Conservation (phyloP, 2,797 vertebrate genomes). For the Tympanoctomys barrerae region DNA sequence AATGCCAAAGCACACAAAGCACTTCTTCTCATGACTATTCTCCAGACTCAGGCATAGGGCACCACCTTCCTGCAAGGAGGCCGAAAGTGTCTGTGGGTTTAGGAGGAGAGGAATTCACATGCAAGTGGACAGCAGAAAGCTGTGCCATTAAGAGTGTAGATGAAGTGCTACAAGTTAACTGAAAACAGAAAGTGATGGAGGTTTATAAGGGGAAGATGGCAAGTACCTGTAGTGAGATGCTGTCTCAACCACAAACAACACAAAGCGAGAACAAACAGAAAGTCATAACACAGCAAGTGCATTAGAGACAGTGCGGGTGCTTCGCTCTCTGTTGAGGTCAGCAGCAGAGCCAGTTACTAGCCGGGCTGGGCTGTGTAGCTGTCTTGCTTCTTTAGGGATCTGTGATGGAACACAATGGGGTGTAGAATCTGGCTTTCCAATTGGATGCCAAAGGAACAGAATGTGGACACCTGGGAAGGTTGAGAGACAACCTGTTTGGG, state of each 20-base stretch:
- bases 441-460: not conserved
- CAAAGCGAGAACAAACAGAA: not conserved
- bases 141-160: not conserved
- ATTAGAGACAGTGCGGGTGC: not conserved
- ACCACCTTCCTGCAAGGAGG: not conserved
- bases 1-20: not conserved
- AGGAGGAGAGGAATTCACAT: not conserved
- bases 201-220: not conserved
- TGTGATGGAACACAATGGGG: not conserved
- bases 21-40: not conserved
- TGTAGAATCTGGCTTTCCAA: constrained; percentile 33
- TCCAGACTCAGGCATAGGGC: not conserved
- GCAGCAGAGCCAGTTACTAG: not conserved
- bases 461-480: not conserved
- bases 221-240: not conserved
- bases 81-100: not conserved
- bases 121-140: not conserved
- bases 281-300: not conserved
- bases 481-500: not conserved
- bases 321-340: not conserved
- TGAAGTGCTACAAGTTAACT: not conserved
- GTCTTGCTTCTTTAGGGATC: not conserved
- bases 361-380: not conserved
- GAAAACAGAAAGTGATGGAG: not conserved
- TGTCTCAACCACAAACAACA: not conserved